phyloP scores from a whole-genome alignment of 2,888 invertebrate genomes.

The Hofmannophila pseudospretella region DNA sequence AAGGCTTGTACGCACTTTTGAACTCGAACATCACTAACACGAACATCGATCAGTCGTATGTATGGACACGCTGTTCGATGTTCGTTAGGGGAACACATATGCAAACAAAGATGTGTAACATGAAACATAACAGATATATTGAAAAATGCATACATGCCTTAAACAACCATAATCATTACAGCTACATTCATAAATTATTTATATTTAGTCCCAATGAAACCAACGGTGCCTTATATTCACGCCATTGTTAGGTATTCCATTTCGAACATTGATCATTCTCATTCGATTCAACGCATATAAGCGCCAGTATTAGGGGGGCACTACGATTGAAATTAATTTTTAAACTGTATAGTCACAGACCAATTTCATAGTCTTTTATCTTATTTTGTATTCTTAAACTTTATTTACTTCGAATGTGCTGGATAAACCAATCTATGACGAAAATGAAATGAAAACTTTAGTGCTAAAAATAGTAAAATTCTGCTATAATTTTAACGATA shows the following conservation, averaged over 20 bases:
- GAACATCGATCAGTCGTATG: no score
- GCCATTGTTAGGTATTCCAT: constrained; percentile 19
- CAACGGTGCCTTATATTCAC: constrained; percentile 66
- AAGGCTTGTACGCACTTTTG: no score
- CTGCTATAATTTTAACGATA: constrained; percentile 71
- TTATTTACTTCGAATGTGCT: constrained; percentile 2
- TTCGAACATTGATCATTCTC: constrained; percentile 25
- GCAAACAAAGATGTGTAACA: no score
- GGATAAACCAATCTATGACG: constrained; percentile 25
- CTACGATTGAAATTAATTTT: constrained; percentile 21
- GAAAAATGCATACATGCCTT: no score
- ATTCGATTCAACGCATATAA: constrained; percentile 15
- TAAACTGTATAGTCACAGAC: constrained; percentile 18
- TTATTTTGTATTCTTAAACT: not conserved
- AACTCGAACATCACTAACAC: no score
- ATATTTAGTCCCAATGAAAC: constrained; percentile 29
- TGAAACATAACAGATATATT: no score
- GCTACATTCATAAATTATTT: constrained; percentile 27
- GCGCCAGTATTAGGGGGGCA: constrained; percentile 25
- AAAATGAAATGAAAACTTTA: constrained; percentile 43
- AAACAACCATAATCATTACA: no score
- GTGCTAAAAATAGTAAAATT: constrained; percentile 71
- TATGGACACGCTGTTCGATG: no score
- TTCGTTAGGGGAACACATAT: no score
- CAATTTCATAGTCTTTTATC: constrained; percentile 7